Evolutionary conservation across 2,888 invertebrate genomes (phyloP).

Genomic region (Ernsta delagoae): DNA sequence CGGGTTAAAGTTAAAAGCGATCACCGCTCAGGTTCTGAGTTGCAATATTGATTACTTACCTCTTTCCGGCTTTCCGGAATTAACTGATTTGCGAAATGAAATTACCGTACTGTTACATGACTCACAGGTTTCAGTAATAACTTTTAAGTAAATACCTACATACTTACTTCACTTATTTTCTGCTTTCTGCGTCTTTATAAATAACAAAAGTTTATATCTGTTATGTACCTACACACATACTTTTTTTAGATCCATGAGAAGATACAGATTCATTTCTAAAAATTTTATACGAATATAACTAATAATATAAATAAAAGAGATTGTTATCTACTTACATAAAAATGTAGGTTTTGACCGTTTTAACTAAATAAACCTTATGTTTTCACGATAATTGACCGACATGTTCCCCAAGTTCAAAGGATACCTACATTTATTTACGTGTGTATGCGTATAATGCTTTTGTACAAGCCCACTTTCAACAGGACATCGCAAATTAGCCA

Average conservation of each 20-base stretch:
- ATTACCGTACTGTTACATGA: slow-evolving; percentile 27
- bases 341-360: too few species aligned
- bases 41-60: slow-evolving; percentile 31
- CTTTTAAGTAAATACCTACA: slow-evolving; percentile 5
- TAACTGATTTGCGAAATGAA: slow-evolving; percentile 29
- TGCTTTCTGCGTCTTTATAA: too few species aligned
- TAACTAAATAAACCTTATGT: too few species aligned
- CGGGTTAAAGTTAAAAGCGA: slow-evolving; percentile 5
- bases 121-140: slow-evolving; percentile 14
- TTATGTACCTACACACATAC: too few species aligned
- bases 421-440: slow-evolving; percentile 1
- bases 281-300: too few species aligned
- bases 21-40: slow-evolving; percentile 12
- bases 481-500: slow-evolving; percentile 80
- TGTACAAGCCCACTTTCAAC: slow-evolving; percentile 44
- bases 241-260: too few species aligned
- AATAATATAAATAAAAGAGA: too few species aligned
- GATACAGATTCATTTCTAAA: too few species aligned
- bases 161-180: too few species aligned
- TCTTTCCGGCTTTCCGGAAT: slow-evolving; percentile 32
- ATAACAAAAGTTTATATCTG: too few species aligned
- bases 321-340: too few species aligned
- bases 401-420: not conserved
- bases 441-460: slow-evolving; percentile 16
- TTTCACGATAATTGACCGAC: not conserved